phyloP scores from a whole-genome alignment of 2,113 vertebrate genomes.

The Silurus meridionalis region DNA sequence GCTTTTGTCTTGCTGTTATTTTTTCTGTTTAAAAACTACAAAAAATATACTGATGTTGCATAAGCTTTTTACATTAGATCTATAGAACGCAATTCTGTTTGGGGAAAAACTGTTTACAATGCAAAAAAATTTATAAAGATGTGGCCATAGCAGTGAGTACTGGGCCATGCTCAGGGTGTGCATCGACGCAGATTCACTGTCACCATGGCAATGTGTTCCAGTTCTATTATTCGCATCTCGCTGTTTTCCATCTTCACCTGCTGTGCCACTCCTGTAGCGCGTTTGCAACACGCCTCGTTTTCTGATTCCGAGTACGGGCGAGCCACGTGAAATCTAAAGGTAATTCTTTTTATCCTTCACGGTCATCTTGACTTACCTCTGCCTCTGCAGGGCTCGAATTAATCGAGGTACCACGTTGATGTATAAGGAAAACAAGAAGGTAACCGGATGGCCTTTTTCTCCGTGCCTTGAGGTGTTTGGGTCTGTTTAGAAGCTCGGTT shows the following conservation, averaged over 20 bases:
- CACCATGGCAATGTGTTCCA: conserved; percentile 4
- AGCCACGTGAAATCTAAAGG: conserved; percentile 29
- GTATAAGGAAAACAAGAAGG: conserved; percentile 55
- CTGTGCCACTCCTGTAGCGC: neutral
- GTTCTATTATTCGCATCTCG: neutral
- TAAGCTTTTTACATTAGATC: neutral
- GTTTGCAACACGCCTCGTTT: neutral
- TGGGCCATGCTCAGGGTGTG: neutral
- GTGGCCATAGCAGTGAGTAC: neutral
- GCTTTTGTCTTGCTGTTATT: neutral
- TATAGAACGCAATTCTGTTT: neutral
- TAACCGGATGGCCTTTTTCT: conserved; percentile 11
- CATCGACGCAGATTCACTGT: conserved; percentile 7
- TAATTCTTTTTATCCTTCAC: conserved; percentile 63
- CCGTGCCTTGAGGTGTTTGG: conserved; percentile 4
- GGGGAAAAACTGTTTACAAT: neutral
- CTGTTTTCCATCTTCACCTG: neutral
- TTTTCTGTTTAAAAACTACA: neutral
- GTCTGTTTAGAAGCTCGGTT: neutral
- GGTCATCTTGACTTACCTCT: conserved; percentile 23
- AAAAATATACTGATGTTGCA: neutral
- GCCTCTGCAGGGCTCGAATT: conserved; percentile 60
- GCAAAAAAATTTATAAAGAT: neutral
- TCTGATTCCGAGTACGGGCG: conserved; percentile 18
- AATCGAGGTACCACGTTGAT: conserved; percentile 66